Conservation (phyloP, 64 coral and sea anemone genomes). For the Montipora cactus region DNA sequence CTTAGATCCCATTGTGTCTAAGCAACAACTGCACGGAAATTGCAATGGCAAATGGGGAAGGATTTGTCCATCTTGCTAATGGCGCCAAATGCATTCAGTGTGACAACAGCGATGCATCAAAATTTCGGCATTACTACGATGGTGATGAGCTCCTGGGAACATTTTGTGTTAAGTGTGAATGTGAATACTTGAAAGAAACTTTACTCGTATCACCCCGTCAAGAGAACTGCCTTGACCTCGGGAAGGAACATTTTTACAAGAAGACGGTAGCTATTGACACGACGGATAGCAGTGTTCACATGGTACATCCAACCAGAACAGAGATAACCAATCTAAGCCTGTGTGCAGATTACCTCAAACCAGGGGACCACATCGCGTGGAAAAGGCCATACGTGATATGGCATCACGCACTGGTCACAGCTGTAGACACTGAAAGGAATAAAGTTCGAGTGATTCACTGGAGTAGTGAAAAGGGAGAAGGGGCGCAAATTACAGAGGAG, state of each 20-base stretch:
- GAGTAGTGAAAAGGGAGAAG: neutral
- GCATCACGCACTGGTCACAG: slow-evolving; percentile 55
- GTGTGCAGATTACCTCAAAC: slow-evolving; percentile 46
- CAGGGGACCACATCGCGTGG: slow-evolving; percentile 62
- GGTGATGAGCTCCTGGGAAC: slow-evolving; percentile 21
- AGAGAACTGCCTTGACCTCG: slow-evolving; percentile 32
- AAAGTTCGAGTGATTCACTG: slow-evolving; percentile 48
- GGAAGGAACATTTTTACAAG: slow-evolving; percentile 3
- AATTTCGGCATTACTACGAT: slow-evolving; percentile 26
- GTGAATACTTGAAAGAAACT: slow-evolving; percentile 24
- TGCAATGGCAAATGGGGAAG: neutral
- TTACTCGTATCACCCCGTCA: neutral
- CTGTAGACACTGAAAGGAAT: neutral
- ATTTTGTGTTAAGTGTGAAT: slow-evolving; percentile 15
- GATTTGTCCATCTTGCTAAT: slow-evolving; percentile 40
- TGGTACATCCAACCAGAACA: slow-evolving; percentile 35
- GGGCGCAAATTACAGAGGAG: neutral
- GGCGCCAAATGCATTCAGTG: slow-evolving; percentile 31
- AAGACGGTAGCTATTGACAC: slow-evolving; percentile 27
- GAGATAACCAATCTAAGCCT: neutral
- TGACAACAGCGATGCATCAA: slow-evolving; percentile 31
- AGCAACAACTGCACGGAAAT: neutral
- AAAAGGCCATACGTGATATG: slow-evolving; percentile 43
- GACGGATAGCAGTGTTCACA: slow-evolving; percentile 19
- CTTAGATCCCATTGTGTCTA: neutral